These are phyloP conservation scores for Plectropomus leopardus DNA, from an alignment of 2,113 vertebrate species.

Conservation along the genomic window DNA sequence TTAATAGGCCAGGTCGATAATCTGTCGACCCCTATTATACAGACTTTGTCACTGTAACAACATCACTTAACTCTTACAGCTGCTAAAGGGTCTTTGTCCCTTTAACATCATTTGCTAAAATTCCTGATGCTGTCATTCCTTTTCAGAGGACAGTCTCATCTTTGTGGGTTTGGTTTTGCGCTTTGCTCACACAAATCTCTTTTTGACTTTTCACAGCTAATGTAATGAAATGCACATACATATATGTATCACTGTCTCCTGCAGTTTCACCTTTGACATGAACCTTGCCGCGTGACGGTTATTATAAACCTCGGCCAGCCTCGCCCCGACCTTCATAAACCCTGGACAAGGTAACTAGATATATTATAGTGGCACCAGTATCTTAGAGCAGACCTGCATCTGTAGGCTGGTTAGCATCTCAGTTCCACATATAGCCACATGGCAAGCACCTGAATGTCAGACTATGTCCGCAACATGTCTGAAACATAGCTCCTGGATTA, in stretches of 20 bases:
- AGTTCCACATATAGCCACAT: conserved; percentile 33
- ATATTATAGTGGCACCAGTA: conserved; percentile 6
- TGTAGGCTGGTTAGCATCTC: neutral
- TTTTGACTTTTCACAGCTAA: neutral
- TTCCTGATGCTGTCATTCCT: neutral
- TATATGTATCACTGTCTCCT: neutral
- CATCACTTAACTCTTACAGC: no score
- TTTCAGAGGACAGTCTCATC: neutral
- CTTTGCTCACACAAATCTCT: neutral
- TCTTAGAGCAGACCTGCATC: conserved; percentile 1
- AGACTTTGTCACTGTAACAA: neutral
- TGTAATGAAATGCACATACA: neutral
- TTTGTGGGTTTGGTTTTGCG: neutral
- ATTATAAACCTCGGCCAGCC: conserved; percentile 34
- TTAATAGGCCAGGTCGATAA: no score
- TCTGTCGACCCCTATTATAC: no score
- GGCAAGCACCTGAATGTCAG: conserved; percentile 19
- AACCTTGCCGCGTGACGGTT: conserved; percentile 11
- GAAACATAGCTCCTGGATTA: conserved; percentile 40
- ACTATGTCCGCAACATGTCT: conserved; percentile 19
- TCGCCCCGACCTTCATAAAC: conserved; percentile 46
- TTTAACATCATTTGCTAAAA: neutral
- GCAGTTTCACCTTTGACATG: conserved; percentile 31
- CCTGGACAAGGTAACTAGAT: conserved; percentile 44
- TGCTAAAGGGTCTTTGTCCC: neutral